Base-by-base conservation (phyloP, 2,113 vertebrate genomes). In the Plecotus auritus region DNA sequence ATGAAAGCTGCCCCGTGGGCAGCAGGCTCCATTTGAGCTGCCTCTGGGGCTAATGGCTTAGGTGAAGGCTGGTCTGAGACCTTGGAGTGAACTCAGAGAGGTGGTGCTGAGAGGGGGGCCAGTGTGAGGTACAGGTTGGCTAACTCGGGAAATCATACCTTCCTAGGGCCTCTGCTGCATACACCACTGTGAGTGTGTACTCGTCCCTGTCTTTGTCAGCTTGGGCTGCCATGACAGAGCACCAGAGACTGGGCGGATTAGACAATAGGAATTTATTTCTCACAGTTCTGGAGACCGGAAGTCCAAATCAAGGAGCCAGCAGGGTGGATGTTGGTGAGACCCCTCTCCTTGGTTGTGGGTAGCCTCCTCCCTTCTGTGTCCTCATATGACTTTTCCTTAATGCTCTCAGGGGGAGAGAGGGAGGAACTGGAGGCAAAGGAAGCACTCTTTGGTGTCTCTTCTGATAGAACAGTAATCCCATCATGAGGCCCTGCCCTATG, bases 31-130 rank as follows among this genome's bases (percentile, higher is more conserved):
- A 91, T 69, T 69, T 86, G 91, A 86, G 92, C 89, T 54, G 82
- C 91, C 84, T 85, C 94, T 91, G 56, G 97, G 96, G 95, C 88
- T 95, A 92, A 97, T 96, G 97, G 94, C 94, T 96, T 80, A 28
- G 69, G 88, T 92, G 95, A 97, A 93, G 96, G 97, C 89, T 95
- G 97, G 94, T 95, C 82, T 90, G 72, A 84, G 91, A 92, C 90
- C 90, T 23, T 26, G 26, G n/a, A 23, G 6, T 51, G 47, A 78
- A 45, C 0, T 17, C 12, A 64, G 30, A 20, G 23, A 26, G 12
- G 5, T 2, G 14, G 1, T 64, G 16, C 22, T 40, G n/a, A 42
- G 23, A 97, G 73, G 89, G 23, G 89, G 97, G 94, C 69, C 42
- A 30, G 0, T 72, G 77, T 5, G 35, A 96, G 94, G 94, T 54